Evolutionary conservation across 2,888 invertebrate species (phyloP).

Genomic region (Chloroclysta siterata): DNA sequence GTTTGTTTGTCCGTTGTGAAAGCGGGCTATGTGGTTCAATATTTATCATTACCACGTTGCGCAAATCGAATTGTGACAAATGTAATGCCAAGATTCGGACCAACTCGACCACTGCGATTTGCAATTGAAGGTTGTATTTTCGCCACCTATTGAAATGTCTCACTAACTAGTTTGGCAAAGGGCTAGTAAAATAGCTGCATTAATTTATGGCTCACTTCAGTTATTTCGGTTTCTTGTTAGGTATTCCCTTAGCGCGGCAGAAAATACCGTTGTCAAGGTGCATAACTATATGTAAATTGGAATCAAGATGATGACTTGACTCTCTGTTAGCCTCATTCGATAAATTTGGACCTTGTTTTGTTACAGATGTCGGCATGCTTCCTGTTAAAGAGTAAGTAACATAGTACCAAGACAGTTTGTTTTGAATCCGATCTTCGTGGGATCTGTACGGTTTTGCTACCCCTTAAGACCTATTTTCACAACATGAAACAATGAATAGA

Average conservation of each 20-base stretch:
- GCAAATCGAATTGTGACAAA: conserved; percentile 59
- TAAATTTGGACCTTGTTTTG: conserved; percentile 52
- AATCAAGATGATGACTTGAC: conserved; percentile 1
- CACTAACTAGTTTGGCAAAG: conserved; percentile 39
- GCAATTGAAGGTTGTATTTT: conserved; percentile 43
- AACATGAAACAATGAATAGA: no score
- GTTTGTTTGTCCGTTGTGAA: conserved; percentile 62
- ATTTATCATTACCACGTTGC: conserved; percentile 51
- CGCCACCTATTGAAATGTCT: conserved; percentile 43
- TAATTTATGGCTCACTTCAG: conserved; percentile 17
- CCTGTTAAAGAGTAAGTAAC: conserved; percentile 96
- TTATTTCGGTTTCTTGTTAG: conserved; percentile 13
- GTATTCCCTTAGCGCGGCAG: conserved; percentile 14
- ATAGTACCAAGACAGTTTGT: background rate
- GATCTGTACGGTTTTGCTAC: background rate
- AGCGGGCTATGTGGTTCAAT: conserved; percentile 59
- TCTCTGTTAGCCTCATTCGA: background rate
- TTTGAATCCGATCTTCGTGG: background rate
- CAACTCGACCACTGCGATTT: conserved; percentile 34
- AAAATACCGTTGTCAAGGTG: conserved; percentile 26
- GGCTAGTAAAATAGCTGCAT: conserved; percentile 40
- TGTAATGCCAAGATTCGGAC: conserved; percentile 53
- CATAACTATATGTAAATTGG: conserved; percentile 5
- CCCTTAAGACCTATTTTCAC: no score
- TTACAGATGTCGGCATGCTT: conserved; percentile 96